These are phyloP conservation scores for Drosophila kurseongensis DNA, from an alignment of 1,140 invertebrate species.

Conservation along the genomic window DNA sequence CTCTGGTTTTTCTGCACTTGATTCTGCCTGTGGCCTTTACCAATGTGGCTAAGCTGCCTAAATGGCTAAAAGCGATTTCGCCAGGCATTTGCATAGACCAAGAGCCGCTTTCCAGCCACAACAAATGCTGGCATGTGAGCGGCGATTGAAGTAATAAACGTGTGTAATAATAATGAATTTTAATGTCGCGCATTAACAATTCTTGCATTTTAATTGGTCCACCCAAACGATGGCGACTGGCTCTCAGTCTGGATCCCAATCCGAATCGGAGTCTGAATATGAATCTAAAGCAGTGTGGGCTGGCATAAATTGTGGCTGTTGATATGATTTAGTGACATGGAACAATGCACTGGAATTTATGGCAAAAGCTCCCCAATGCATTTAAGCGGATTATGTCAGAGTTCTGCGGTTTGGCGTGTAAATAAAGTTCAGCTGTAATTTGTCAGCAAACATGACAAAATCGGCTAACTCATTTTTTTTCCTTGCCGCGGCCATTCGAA, in stretches of 20 bases:
- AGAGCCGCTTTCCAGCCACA: constrained; percentile 25
- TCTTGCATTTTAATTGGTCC: constrained; percentile 81
- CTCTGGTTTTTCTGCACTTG: constrained; percentile 29
- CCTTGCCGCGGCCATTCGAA: constrained; percentile 24
- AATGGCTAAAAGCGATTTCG: constrained; percentile 65
- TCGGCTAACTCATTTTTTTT: constrained; percentile 21
- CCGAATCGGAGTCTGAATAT: constrained; percentile 8
- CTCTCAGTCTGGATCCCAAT: constrained; percentile 5
- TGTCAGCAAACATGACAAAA: constrained; percentile 71
- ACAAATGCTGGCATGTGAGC: constrained; percentile 47
- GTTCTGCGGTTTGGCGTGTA: constrained; percentile 26
- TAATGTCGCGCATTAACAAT: constrained; percentile 82
- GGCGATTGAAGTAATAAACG: constrained; percentile 72
- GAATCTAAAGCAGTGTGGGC: constrained; percentile 53
- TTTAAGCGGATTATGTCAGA: constrained; percentile 81
- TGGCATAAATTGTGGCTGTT: constrained; percentile 80
- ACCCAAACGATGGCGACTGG: constrained; percentile 34
- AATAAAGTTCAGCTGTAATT: constrained; percentile 65
- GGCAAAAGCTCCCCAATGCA: constrained; percentile 66
- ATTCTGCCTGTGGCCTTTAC: constrained; percentile 26
- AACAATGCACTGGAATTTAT: constrained; percentile 83
- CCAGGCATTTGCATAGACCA: constrained; percentile 62
- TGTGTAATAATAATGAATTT: constrained; percentile 83
- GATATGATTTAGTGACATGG: constrained; percentile 83
- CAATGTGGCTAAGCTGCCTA: constrained; percentile 40